Evolutionary conservation across 2,888 invertebrate species (phyloP).

Genomic region (Drosophila buzzatii): DNA sequence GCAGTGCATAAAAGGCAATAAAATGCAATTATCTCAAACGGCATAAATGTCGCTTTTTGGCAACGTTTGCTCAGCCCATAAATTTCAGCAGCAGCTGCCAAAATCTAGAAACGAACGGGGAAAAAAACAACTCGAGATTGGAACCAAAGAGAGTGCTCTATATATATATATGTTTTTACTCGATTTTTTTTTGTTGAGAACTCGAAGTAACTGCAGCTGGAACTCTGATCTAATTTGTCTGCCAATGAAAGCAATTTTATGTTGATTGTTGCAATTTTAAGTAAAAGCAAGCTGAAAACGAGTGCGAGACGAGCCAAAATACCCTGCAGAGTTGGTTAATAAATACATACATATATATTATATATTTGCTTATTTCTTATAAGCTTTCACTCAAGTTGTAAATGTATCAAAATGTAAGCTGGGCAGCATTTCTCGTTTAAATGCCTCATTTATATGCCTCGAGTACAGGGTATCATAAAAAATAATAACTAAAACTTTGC

Average conservation of each 20-base stretch:
- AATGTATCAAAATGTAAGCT: not conserved
- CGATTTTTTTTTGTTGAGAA: not conserved
- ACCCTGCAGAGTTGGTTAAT: conserved; percentile 1
- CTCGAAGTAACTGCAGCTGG: conserved; percentile 34
- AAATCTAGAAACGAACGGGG: conserved; percentile 31
- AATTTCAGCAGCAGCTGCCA: conserved; percentile 67
- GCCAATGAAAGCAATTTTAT: conserved; percentile 66
- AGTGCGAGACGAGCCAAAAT: not conserved
- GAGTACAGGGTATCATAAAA: conserved; percentile 24
- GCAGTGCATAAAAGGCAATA: conserved; percentile 76
- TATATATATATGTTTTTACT: not conserved
- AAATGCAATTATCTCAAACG: conserved; percentile 79
- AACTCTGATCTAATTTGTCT: conserved; percentile 72
- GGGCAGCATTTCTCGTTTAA: not conserved
- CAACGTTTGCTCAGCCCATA: conserved; percentile 70
- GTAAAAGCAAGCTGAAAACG: conserved; percentile 33
- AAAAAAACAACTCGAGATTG: conserved; percentile 23
- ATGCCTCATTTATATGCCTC: not conserved
- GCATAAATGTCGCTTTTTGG: conserved; percentile 77
- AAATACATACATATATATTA: not conserved
- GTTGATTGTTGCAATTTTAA: conserved; percentile 60
- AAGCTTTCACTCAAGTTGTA: not conserved
- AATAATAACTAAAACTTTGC: conserved; percentile 24
- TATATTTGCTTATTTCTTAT: not conserved
- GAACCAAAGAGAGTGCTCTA: conserved; percentile 15